Base-by-base conservation (phyloP, 2,113 vertebrate species). In the Athene cunicularia region DNA sequence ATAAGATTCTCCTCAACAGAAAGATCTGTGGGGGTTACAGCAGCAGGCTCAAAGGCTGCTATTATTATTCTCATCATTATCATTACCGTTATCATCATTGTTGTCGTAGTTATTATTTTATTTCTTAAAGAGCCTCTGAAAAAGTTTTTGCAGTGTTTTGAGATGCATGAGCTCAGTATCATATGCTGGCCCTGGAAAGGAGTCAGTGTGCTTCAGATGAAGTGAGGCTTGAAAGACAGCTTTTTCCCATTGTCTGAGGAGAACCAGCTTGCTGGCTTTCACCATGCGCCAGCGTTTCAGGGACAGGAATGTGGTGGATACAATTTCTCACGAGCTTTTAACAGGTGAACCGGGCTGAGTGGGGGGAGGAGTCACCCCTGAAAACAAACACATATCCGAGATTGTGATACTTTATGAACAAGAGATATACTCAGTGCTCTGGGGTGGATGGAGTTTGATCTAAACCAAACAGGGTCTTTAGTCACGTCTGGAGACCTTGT, bases 401-500 rank as follows among this genome's bases (percentile, higher is more conserved):
- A 45, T 88, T 58, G 87, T n/a, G 63, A 75, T 96, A 75, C 75
- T 91, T 95, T 96, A 77, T 56, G 81, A 82, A 88, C 79, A 79
- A 80, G 86, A 96, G 63, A 91, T 66, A 70, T 47, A 82, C 37
- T 55, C 13, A 7, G 62, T 56, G 59, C 39, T 74, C 74, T 93
- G 26, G 60, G 79, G 49, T 83, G 37, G 47, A 88, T 55, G 79
- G 81, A 96, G n/a, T 62, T 96, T 87, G 88, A 72, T 88, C 87
- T 91, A 79, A 96, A 90, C 43, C 71, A 94, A 93, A 71, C 90
- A 91, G 80, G 45, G 86, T 86, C 84, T 95, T 90, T 91, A 94
- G 94, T 93, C 95, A 94, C 35, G n/a, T 96, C 88, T 96, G 86
- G 92, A 91, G 94, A 72, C 86, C 95, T 96, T 95, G 88, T 97